Conservation (phyloP, 2,888 invertebrate genomes). For the Prenolepis imparis region DNA sequence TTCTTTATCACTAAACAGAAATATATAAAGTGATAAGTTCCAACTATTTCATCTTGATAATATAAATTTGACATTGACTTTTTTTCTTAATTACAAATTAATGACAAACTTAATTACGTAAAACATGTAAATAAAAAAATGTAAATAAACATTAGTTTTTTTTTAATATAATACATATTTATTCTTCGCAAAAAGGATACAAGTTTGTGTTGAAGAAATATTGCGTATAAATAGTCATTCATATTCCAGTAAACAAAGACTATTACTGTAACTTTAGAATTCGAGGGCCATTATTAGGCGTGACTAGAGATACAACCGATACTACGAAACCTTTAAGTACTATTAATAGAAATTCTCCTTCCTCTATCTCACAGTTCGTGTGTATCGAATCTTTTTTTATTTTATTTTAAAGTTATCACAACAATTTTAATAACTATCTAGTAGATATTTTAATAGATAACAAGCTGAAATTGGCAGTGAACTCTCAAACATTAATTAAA, state of each 20-base stretch:
- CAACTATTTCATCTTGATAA: background rate
- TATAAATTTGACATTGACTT: background rate
- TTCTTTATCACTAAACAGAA: background rate
- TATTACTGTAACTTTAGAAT: background rate
- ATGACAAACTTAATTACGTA: background rate
- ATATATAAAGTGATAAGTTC: background rate
- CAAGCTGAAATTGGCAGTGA: background rate
- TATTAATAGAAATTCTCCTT: background rate
- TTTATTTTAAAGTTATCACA: constrained; percentile 2
- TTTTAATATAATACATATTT: background rate
- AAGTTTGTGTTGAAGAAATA: background rate
- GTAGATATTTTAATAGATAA: background rate
- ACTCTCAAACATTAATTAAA: background rate
- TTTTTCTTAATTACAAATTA: background rate
- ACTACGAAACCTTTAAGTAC: background rate
- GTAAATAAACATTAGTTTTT: background rate
- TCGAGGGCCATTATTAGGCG: background rate
- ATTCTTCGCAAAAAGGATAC: background rate
- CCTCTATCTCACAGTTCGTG: background rate
- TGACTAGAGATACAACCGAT: constrained; percentile 17
- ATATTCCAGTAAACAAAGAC: background rate
- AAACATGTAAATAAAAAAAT: background rate
- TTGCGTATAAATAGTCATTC: background rate
- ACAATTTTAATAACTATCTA: background rate
- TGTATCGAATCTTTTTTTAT: background rate